Conservation (phyloP, 2,113 vertebrate genomes). For the Rhinoptilus africanus region DNA sequence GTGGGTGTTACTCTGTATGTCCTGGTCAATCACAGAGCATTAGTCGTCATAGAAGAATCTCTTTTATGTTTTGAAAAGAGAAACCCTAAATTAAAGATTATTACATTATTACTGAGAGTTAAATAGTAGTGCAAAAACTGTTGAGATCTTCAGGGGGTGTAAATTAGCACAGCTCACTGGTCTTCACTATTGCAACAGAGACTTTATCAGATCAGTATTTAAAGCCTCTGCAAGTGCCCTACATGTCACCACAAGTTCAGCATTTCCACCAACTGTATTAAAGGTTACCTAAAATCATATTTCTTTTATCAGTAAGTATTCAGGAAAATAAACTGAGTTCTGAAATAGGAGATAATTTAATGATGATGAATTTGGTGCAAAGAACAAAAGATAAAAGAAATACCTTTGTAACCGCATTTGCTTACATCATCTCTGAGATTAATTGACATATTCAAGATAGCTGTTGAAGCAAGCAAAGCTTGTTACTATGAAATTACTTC, state of each 20-base stretch:
- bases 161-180: not conserved
- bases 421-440: not conserved
- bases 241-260: not conserved
- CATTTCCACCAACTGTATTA: not conserved
- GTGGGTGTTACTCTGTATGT: not conserved
- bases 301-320: not conserved
- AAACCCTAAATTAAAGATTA: not conserved
- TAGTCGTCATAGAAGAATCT: not conserved
- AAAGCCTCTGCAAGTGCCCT: not conserved
- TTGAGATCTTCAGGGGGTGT: not conserved
- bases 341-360: not conserved
- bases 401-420: not conserved
- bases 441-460: not conserved
- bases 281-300: not conserved
- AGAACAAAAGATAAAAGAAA: constrained; percentile 1
- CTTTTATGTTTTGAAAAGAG: not conserved
- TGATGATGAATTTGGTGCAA: not conserved
- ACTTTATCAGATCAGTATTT: not conserved
- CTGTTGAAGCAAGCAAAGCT: not conserved
- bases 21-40: not conserved
- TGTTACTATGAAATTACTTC: not conserved
- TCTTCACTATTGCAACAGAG: not conserved
- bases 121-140: not conserved
- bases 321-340: not conserved
- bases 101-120: not conserved